Evolutionary conservation across 92 coral and sea anemone genomes (phyloP).

Genomic region (Palythoa grandis): DNA sequence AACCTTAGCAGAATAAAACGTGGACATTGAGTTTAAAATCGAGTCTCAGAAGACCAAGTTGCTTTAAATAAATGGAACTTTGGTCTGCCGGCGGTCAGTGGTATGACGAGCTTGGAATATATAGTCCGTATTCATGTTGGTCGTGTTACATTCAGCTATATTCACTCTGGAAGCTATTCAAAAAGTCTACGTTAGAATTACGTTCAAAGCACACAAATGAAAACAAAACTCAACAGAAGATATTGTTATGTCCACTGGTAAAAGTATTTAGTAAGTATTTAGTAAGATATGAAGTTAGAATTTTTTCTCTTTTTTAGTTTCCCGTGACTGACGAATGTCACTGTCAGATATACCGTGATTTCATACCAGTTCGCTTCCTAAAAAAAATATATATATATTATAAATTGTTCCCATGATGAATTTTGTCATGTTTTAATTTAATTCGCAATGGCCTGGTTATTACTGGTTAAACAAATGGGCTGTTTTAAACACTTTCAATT

Average conservation of each 20-base stretch:
- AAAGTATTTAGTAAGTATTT: not conserved
- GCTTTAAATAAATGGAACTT: not conserved
- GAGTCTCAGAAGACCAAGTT: not conserved
- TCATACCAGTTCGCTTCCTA: not conserved
- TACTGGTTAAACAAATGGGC: too few relatives aligned
- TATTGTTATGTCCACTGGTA: not conserved
- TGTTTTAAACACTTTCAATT: too few relatives aligned
- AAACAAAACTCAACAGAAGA: not conserved
- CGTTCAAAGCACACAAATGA: not conserved
- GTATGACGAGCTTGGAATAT: not conserved
- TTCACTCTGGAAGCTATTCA: not conserved
- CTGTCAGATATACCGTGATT: not conserved
- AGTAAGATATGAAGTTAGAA: not conserved
- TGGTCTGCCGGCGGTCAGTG: slow-evolving; percentile 11
- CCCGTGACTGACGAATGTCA: slow-evolving; percentile 35
- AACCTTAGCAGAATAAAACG: not conserved
- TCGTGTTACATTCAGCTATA: slow-evolving; percentile 7
- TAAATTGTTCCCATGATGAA: too few relatives aligned
- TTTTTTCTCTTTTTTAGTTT: slow-evolving; percentile 1
- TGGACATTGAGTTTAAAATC: not conserved
- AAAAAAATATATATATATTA: too few relatives aligned
- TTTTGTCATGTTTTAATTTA: too few relatives aligned
- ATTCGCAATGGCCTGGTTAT: too few relatives aligned
- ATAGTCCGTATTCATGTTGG: not conserved
- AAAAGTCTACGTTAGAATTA: not conserved